phyloP scores from a whole-genome alignment of 2,113 vertebrate species.

The Hemiscyllium ocellatum region DNA sequence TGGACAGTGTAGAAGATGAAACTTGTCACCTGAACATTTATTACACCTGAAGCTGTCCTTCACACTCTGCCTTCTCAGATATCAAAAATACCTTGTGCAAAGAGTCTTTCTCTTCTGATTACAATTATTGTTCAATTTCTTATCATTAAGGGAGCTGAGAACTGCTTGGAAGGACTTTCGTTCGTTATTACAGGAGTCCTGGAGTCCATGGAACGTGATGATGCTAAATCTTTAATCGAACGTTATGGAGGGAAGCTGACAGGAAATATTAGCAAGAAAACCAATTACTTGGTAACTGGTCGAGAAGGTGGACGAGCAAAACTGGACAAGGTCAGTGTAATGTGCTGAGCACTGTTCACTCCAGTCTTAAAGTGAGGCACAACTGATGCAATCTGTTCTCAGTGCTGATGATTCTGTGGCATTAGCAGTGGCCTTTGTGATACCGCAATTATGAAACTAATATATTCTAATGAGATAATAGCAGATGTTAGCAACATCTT shows the following conservation, averaged over 20 bases:
- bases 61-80: neutral
- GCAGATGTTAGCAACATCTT: neutral
- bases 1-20: neutral
- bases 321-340: constrained; percentile 67
- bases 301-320: constrained; percentile 83
- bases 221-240: constrained; percentile 83
- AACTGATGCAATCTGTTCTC: neutral
- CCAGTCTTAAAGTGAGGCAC: neutral
- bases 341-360: neutral
- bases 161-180: constrained; percentile 87
- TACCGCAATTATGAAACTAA: neutral
- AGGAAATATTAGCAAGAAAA: constrained; percentile 89
- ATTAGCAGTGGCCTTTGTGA: neutral
- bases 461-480: neutral
- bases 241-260: constrained; percentile 94
- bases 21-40: neutral
- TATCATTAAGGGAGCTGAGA: constrained; percentile 78
- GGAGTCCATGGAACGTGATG: constrained; percentile 90
- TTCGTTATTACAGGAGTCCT: constrained; percentile 92
- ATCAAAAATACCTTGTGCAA: neutral
- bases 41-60: neutral
- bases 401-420: neutral
- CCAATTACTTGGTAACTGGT: constrained; percentile 83
- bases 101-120: neutral
- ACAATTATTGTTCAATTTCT: constrained; percentile 18